Conservation (phyloP, 53 echinoderm and acorn worm genomes). For the Antedon mediterranea region DNA sequence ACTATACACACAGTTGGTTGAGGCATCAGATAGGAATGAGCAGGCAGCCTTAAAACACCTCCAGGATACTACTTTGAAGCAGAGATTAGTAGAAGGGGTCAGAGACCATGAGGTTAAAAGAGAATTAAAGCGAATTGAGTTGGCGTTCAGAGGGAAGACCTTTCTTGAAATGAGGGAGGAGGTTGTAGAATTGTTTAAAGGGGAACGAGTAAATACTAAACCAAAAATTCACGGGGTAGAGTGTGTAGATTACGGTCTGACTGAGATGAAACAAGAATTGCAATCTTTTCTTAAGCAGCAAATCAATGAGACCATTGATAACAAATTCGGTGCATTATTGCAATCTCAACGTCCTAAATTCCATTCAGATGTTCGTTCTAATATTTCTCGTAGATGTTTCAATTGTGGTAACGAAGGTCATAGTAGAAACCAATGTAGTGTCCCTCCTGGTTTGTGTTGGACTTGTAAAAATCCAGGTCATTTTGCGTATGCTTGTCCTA, state of each 20-base stretch:
- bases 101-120: slow-evolving; percentile 7
- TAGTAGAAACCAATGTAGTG: background rate
- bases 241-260: background rate
- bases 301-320: background rate
- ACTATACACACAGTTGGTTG: background rate
- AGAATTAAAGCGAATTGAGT: slow-evolving; percentile 16
- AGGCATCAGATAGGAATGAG: background rate
- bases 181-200: slow-evolving; percentile 14
- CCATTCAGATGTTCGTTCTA: background rate
- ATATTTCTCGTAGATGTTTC: slow-evolving; percentile 1
- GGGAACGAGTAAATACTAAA: background rate
- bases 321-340: background rate
- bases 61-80: background rate
- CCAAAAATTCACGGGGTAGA: background rate
- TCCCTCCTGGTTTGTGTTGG: background rate
- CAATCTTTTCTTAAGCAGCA: background rate
- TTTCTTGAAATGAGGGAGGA: slow-evolving; percentile 23
- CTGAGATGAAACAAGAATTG: background rate
- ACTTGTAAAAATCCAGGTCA: background rate
- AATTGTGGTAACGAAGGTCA: slow-evolving; percentile 19
- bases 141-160: slow-evolving; percentile 11
- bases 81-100: slow-evolving; percentile 1
- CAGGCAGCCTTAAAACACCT: background rate
- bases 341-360: too few species aligned
- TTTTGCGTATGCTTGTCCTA: background rate